Evolutionary conservation across 1,140 invertebrate species (phyloP).

Genomic region (Brachionus calyciflorus): DNA sequence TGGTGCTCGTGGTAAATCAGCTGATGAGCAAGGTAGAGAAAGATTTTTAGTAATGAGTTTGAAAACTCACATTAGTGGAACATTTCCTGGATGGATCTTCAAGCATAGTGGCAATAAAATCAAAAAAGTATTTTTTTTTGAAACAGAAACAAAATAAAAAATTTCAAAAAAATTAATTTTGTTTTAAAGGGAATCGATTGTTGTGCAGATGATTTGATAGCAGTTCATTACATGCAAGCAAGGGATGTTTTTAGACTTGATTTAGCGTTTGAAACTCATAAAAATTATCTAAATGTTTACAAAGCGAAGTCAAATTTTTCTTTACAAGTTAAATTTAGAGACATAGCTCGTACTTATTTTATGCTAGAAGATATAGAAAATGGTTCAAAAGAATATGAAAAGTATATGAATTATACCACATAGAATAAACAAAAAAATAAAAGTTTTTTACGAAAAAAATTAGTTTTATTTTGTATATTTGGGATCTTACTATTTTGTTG

Average conservation of each 20-base stretch:
- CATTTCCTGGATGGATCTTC: not conserved
- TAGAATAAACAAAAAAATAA: no score
- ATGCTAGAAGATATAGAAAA: constrained; percentile 1
- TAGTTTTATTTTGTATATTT: no score
- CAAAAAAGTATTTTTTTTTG: not conserved
- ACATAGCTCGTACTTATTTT: not conserved
- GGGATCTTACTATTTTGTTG: no score
- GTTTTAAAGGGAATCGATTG: constrained; percentile 77
- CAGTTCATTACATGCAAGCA: constrained; percentile 82
- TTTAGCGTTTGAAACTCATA: not conserved
- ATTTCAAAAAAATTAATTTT: constrained; percentile 38
- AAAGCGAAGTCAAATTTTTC: not conserved
- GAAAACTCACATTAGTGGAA: not conserved
- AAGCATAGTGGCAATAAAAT: not conserved
- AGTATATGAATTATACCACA: not conserved
- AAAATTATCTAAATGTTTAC: not conserved
- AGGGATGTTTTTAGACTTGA: not conserved
- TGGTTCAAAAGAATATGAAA: not conserved
- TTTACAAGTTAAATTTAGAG: not conserved
- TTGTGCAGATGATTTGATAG: constrained; percentile 90
- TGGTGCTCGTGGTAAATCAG: not conserved
- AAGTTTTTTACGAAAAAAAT: no score
- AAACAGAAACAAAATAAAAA: not conserved
- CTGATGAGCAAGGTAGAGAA: not conserved
- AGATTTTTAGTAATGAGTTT: not conserved